Base-by-base conservation (phyloP, 2,888 invertebrate genomes). In the Lithosia quadra region DNA sequence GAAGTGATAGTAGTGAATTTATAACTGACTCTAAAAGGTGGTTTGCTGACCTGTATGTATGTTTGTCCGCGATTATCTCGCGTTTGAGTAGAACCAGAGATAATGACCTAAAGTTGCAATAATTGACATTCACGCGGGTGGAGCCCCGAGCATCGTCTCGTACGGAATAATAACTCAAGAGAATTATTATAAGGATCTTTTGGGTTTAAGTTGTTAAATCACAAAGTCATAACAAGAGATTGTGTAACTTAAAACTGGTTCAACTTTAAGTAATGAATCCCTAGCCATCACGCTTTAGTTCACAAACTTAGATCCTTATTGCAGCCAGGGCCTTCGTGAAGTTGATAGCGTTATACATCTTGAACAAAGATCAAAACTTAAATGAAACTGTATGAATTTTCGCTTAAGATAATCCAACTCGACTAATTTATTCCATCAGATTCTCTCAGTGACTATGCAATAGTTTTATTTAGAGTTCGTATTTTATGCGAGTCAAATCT, bases 261-360 rank as follows among this genome's bases (percentile, higher is more conserved):
- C 43, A 55, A 55, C 34, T 22, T 24, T 18, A 56, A 56, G 49
- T 49, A 63, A 63, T 63, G 13, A 21, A 63, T 53, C 34, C 53
- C 22, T 33, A 63, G 22, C 53, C 49, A 34, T 24, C 4, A 2
- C n/a, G 15, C 56, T 55, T 22, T 63, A 63, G 63, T 56, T 64
- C n/a, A 53, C 28, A 13, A 63, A 39, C 36, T 56, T 22, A 56
- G 11, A 39, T 64, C 56, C 11, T 22, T 4, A 21, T 34, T 55
- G 34, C 7, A 10, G 55, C 34, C n/a, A 21, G n/a, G 15, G 55
- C 3, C 22, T 56, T 64, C 8, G 24, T 24, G 7, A 39, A 63
- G 22, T 56, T 56, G 49, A 55, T 55, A 55, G 18, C 34, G 34
- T 56, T 0, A 56, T 28, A 34, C 18, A 33, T 53, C 21, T 22